Conservation (phyloP, 1,140 invertebrate genomes). For the Caenorhabditis tropicalis region DNA sequence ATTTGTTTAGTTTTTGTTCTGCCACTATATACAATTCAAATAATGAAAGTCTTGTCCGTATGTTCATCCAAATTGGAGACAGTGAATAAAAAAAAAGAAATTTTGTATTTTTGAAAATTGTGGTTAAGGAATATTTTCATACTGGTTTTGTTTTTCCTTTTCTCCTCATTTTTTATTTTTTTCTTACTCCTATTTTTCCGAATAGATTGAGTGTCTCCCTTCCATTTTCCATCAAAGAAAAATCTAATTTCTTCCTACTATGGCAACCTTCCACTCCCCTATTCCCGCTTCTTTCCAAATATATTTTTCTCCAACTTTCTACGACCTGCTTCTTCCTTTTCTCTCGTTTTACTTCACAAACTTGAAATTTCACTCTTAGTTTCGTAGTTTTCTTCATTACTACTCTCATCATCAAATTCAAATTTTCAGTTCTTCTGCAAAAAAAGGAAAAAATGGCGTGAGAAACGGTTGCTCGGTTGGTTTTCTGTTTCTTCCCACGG, state of each 20-base stretch:
- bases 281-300: not conserved
- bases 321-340: not conserved
- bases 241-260: constrained; percentile 32
- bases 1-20: too few species aligned
- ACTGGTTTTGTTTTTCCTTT: not conserved
- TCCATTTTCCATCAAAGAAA: constrained; percentile 16
- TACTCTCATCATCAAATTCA: not conserved
- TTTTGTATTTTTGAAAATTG: too few species aligned
- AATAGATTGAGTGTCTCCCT: not conserved
- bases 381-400: not conserved
- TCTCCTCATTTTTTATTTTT: not conserved
- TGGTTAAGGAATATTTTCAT: too few species aligned
- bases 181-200: not conserved
- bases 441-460: not conserved
- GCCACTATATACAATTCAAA: too few species aligned
- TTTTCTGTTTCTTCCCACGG: not conserved
- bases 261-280: not conserved
- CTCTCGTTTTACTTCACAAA: not conserved
- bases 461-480: not conserved
- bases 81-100: too few species aligned
- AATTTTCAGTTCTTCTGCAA: not conserved
- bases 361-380: too few species aligned
- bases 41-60: too few species aligned
- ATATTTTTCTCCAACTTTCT: not conserved
- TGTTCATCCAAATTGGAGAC: too few species aligned